Base-by-base conservation (phyloP, 2,113 vertebrate species). In the Clarias gariepinus region DNA sequence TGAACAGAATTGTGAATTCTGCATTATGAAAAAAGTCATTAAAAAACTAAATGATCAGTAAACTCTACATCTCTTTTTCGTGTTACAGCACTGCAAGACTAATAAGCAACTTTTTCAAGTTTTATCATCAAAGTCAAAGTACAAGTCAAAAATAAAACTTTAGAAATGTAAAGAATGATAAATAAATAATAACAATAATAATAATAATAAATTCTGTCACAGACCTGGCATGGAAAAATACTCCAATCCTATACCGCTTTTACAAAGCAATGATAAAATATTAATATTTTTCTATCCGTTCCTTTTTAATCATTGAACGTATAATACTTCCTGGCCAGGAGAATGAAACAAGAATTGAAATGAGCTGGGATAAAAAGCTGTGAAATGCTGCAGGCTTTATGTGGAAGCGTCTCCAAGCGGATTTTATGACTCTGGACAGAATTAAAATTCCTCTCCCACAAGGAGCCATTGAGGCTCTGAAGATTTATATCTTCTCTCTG, bases 391-490 rank as follows among this genome's bases (percentile, higher is more conserved):
- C 61, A 41, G 86, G 85, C 61, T 89, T 89, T 58, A 88, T 85
- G 84, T 21, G 78, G 64, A 53, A 86, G 83, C 52, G 58, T 69
- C 79, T 28, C 69, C 52, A 47, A 47, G 63, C 52, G 2, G 85
- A 33, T 85, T 91, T 90, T 89, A 89, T 52, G 82, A 81, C 87
- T 84, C 30, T 23, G 69, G 60, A 86, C 28, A 47, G 88, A 85
- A 87, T 88, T 74, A 86, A 88, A 88, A 84, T 88, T 53, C 63
- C 73, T 88, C 73, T 69, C 55, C 79, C 63, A 55, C 25, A 64
- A 73, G 78, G 78, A 28, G 36, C 79, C 81, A 23, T 53, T 28
- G 4, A 53, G n/a, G 47, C 52, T n/a, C 7, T 61, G 78, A 36
- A 61, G 78, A 60, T 81, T 78, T 78, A 52, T 55, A 52, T 78